Base-by-base conservation (phyloP, 2,888 invertebrate genomes). In the Sphecodes monilicornis region DNA sequence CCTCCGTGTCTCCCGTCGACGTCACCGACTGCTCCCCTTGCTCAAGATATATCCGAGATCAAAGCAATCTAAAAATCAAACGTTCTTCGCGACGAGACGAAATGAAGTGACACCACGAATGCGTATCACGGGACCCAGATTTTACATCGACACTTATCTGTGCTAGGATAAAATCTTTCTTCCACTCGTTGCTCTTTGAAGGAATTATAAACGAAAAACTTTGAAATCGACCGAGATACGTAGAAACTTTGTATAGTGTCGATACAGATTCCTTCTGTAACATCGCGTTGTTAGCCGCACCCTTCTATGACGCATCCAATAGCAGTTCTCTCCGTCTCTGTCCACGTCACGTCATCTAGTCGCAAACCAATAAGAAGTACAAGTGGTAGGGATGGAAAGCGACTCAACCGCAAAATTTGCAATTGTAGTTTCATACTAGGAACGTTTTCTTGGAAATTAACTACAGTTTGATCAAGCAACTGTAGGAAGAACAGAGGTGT, bases 21-120 rank as follows among this genome's bases (percentile, higher is more conserved):
- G 72, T 82, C 57, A 70, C 22, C 6, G 73, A 29, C 60, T 54
- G 50, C 70, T 54, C 76, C 57, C 26, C 46, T 68, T 32, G 50
- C 83, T 41, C 71, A 39, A 68, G 71, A 71, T 36, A 71, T 36
- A 68, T 36, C 26, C 74, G 26, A 82, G 70, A 75, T 82, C 54
- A 71, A 80, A 46, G 64, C 64, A 26, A 11, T 8, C 16, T 8
- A 29, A 43, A 36, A n/a, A 39, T n/a, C 11, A 74, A 75, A 71
- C n/a, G 26, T 36, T 32, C 11, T 26, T 46, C n/a, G 4, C 22
- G 18, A 16, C n/a, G 13, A 57, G 54, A 54, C 29, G 10, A 46
- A 64, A 64, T n/a, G 29, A 29, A 29, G 16, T 10, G 60, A 60
- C 13, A 60, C 18, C 54, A 1, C 54, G n/a, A 54, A 54, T 4